Conservation (phyloP, 2,113 vertebrate species). For the Pionites leucogaster region DNA sequence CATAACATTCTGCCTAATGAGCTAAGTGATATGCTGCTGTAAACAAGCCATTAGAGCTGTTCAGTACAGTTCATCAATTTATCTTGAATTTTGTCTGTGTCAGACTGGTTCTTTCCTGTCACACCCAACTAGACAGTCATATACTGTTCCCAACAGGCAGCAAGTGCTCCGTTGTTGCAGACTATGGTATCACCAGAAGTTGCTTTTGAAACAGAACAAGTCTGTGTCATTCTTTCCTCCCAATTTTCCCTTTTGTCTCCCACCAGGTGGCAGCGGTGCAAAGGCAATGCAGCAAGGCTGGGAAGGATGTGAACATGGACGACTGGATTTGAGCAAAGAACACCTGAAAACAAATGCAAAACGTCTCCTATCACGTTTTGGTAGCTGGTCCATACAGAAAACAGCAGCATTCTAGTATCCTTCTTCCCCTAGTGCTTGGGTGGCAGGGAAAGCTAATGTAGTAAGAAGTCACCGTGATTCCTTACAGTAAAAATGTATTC, state of each 20-base stretch:
- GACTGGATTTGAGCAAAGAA: background rate
- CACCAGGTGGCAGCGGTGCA: constrained; percentile 35
- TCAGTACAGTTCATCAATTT: background rate
- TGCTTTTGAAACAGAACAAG: background rate
- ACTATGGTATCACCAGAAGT: background rate
- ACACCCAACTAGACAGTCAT: background rate
- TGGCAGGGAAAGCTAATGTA: background rate
- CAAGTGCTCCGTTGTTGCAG: background rate
- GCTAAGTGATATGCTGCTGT: background rate
- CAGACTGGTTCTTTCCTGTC: background rate
- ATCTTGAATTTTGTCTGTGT: background rate
- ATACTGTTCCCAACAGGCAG: background rate
- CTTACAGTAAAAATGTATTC: background rate
- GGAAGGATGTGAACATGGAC: fast-evolving
- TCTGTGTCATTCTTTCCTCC: background rate
- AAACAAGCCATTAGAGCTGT: background rate
- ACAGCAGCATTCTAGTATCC: background rate
- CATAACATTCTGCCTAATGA: background rate
- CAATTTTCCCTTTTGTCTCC: background rate
- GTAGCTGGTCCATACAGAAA: background rate
- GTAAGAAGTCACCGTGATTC: background rate
- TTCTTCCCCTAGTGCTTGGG: background rate
- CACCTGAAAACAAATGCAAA: background rate
- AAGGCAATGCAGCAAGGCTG: background rate
- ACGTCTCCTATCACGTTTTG: background rate